Base-by-base conservation (phyloP, 2,113 vertebrate genomes). In the Gymnobelideus leadbeateri region DNA sequence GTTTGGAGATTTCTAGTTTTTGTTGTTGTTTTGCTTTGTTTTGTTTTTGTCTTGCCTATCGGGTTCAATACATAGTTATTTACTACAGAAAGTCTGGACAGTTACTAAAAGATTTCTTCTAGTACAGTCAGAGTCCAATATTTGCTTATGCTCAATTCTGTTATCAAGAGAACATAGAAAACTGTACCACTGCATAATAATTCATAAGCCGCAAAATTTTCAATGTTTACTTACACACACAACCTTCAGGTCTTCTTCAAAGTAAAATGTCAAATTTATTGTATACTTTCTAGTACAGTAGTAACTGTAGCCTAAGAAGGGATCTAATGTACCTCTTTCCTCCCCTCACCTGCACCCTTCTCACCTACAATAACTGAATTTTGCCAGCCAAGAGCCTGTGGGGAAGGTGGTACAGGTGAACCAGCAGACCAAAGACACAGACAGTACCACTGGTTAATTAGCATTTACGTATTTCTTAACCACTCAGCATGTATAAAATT, bases 81-180 rank as follows among this genome's bases (percentile, higher is more conserved):
- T 31, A 84, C 25, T 91, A 57, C 96, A 0, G 91, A 26, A 55
- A 2, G 37, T 93, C 53, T 95, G 91, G 94, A 90, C 96, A 96
- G 96, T 94, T 51, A 97, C 47, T 93, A 28, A 47, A 95, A 89
- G 57, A 94, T 93, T 96, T 51, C 8, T 0, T 21, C 61, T 89
- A 95, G 68, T 46, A 46, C 51, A 94, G 50, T 43, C n/a, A 84
- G 68, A 84, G n/a, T 43, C 16, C n/a, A 84, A 7, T 43, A 14
- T 43, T 84, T 84, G 68, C 68, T 84, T 84, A 23, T 23, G n/a
- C 19, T 84, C 68, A 84, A 84, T 84, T 84, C 23, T 1, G 7
- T 8, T 16, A 43, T 21, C n/a, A 43, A 23, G 19, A 43, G 7
- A 43, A 84, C 16, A 77, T 3, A 84, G n/a, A 84, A 43, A 43